Percentiles rank a stretch among this genome's conserved stretches.
Evolutionary conservation across 2,113 vertebrate species (phyloP).

Genomic region (Myotis davidii): DNA sequence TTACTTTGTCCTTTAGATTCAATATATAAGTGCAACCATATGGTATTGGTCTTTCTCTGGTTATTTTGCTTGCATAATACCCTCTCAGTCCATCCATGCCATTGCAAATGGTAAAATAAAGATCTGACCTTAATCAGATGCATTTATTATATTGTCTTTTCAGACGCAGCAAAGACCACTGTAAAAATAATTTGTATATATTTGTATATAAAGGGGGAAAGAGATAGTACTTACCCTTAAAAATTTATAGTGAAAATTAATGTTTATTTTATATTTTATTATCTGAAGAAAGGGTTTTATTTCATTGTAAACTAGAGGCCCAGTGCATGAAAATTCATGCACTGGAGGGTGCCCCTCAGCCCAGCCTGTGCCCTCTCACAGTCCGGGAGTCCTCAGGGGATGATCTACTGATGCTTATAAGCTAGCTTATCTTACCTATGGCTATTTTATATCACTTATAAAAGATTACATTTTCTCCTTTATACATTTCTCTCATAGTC

Average conservation of each 20-base stretch:
- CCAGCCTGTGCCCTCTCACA: too few relatives aligned
- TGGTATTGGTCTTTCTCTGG: neutral
- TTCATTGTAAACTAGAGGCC: neutral
- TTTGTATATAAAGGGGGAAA: neutral
- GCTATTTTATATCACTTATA: slow-evolving; percentile 37
- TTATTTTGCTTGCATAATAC: neutral
- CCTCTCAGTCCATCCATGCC: neutral
- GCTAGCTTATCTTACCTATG: neutral
- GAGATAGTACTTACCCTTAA: neutral
- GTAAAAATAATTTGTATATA: neutral
- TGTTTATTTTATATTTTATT: slow-evolving; percentile 35
- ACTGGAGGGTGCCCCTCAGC: too few relatives aligned
- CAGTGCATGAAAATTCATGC: too few relatives aligned
- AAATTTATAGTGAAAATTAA: slow-evolving; percentile 30
- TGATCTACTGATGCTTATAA: neutral
- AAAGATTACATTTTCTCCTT: slow-evolving; percentile 11
- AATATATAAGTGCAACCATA: neutral
- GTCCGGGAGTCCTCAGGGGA: too few relatives aligned
- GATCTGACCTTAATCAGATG: neutral
- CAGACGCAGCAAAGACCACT: neutral
- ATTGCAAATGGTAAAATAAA: neutral
- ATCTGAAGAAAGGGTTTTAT: neutral
- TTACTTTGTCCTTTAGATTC: neutral
- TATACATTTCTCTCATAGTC: slow-evolving; percentile 19
- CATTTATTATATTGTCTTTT: neutral